Evolutionary conservation across 2,797 vertebrate species (phyloP).

Genomic region (Cyprinodon diabolis): DNA sequence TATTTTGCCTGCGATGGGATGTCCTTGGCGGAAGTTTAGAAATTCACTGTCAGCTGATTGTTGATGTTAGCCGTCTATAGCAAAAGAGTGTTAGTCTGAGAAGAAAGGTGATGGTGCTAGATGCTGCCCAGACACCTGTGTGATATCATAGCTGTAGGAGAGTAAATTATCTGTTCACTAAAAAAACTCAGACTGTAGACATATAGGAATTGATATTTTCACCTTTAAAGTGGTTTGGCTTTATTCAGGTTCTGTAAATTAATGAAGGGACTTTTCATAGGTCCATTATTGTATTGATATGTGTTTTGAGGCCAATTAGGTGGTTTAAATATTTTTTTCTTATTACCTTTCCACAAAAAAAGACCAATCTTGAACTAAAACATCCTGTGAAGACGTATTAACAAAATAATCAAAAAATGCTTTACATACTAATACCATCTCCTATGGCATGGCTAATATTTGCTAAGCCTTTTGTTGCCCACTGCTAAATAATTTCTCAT

Average conservation of each 20-base stretch:
- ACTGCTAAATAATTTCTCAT: too few species aligned
- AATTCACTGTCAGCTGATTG: constrained; percentile 57
- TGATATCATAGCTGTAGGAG: constrained; percentile 39
- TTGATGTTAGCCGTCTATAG: constrained; percentile 69
- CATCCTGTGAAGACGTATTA: too few species aligned
- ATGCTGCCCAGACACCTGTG: constrained; percentile 64
- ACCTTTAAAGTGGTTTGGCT: constrained; percentile 17
- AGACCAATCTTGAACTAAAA: neutral
- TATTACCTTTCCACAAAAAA: too few species aligned
- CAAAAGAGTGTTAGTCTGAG: constrained; percentile 58
- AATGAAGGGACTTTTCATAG: neutral
- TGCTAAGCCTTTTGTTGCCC: too few species aligned
- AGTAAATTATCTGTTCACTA: constrained; percentile 30
- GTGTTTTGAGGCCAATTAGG: neutral
- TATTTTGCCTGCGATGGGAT: constrained; percentile 60
- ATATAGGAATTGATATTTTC: constrained; percentile 28
- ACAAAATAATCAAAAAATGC: neutral
- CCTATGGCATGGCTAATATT: too few species aligned
- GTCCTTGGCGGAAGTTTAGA: constrained; percentile 54
- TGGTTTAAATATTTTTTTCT: neutral
- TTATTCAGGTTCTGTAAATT: neutral
- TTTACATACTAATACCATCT: too few species aligned
- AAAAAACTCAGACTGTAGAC: constrained; percentile 37
- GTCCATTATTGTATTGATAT: too few species aligned
- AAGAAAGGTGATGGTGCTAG: constrained; percentile 37